phyloP scores from a whole-genome alignment of 2,888 invertebrate species.

The Hemicrepidius hirtus region DNA sequence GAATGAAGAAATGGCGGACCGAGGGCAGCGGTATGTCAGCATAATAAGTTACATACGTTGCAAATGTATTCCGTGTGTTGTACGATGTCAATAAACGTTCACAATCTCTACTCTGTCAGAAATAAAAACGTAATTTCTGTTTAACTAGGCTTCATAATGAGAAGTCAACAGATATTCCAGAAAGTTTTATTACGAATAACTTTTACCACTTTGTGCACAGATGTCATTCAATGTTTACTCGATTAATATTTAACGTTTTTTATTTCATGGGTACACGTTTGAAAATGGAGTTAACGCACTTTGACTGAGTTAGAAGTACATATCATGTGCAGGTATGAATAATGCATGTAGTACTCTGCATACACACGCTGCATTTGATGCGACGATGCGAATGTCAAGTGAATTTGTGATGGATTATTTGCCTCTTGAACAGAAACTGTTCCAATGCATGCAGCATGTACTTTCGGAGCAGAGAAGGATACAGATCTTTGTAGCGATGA shows the following conservation, averaged over 20 bases:
- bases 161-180: no score
- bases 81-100: no score
- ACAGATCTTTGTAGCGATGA: not conserved
- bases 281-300: slow-evolving; percentile 40
- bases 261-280: slow-evolving; percentile 11
- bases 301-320: slow-evolving; percentile 40
- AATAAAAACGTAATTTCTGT: no score
- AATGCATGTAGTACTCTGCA: slow-evolving; percentile 52
- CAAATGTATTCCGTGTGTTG: no score
- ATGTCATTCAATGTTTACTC: not conserved
- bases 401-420: slow-evolving; percentile 55
- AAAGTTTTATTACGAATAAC: not conserved
- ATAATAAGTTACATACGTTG: no score
- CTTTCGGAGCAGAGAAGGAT: not conserved
- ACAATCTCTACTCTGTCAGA: no score
- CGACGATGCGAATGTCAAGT: slow-evolving; percentile 52
- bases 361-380: slow-evolving; percentile 52
- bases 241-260: slow-evolving; percentile 11
- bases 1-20: no score
- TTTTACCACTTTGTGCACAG: not conserved
- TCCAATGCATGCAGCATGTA: slow-evolving; percentile 32
- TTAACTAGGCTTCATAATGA: no score
- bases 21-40: no score
- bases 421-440: slow-evolving; percentile 45
- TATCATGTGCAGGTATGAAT: slow-evolving; percentile 50